Conservation (phyloP, 2,113 vertebrate genomes). For the Erythrocercus mccallii region DNA sequence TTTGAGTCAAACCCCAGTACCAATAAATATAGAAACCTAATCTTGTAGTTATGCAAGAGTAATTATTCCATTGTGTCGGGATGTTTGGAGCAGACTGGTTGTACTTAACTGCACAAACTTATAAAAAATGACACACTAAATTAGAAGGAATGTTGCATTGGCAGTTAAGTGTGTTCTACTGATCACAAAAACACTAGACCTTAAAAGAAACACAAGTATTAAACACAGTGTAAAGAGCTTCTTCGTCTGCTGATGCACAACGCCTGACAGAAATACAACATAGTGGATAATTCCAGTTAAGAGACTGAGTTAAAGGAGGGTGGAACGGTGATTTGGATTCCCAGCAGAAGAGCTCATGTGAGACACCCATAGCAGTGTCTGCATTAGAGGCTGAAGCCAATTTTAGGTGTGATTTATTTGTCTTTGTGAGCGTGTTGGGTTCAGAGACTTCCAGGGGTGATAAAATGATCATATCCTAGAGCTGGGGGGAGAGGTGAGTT, state of each 20-base stretch:
- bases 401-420: background rate
- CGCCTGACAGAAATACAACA: background rate
- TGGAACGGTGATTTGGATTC: background rate
- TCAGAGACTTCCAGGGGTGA: background rate
- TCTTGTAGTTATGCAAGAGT: background rate
- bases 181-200: background rate
- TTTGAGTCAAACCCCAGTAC: background rate
- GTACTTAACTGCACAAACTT: background rate
- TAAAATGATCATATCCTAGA: background rate
- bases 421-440: background rate
- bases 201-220: background rate
- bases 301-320: background rate
- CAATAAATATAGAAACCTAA: background rate
- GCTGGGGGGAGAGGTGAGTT: background rate
- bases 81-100: background rate
- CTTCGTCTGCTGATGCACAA: background rate
- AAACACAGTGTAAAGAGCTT: background rate
- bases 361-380: background rate
- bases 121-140: background rate
- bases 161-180: background rate
- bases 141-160: background rate
- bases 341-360: background rate
- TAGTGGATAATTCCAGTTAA: background rate
- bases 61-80: background rate
- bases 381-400: background rate